Evolutionary conservation across 1,140 invertebrate species (phyloP).

Genomic region (Chelonus insularis): DNA sequence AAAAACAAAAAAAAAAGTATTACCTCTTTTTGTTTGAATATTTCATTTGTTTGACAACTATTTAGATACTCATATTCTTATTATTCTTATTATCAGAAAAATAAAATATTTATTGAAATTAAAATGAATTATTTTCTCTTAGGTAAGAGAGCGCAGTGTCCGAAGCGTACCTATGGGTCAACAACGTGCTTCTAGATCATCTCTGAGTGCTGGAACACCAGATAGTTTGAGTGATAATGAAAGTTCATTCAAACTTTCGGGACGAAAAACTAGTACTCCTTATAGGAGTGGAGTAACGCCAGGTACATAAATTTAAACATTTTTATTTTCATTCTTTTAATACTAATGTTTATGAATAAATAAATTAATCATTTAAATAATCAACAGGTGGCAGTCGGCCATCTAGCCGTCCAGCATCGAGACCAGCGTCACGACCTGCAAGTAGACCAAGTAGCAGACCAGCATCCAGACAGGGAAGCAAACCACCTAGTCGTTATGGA

Average conservation of each 20-base stretch:
- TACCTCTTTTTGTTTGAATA: too few relatives aligned
- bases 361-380: conserved; percentile 22
- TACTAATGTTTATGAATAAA: too few relatives aligned
- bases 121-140: conserved; percentile 24
- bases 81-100: too few relatives aligned
- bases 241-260: conserved; percentile 65
- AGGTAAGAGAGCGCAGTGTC: conserved; percentile 87
- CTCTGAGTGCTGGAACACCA: conserved; percentile 78
- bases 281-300: conserved; percentile 56
- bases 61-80: too few relatives aligned
- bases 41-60: too few relatives aligned
- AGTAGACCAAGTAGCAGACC: conserved; percentile 76
- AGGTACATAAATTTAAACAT: conserved; percentile 51
- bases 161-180: conserved; percentile 83
- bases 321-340: too few relatives aligned
- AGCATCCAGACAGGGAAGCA: conserved; percentile 79
- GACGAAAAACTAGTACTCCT: conserved; percentile 52
- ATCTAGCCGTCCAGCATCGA: conserved; percentile 67
- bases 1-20: too few relatives aligned
- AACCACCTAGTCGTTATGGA: conserved; percentile 89
- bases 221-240: conserved; percentile 87
- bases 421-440: conserved; percentile 67
- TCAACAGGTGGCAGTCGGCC: conserved; percentile 59
- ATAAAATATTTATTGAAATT: neutral
- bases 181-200: conserved; percentile 69